phyloP scores from a whole-genome alignment of 2,113 vertebrate species.

The Oophaga pumilio region DNA sequence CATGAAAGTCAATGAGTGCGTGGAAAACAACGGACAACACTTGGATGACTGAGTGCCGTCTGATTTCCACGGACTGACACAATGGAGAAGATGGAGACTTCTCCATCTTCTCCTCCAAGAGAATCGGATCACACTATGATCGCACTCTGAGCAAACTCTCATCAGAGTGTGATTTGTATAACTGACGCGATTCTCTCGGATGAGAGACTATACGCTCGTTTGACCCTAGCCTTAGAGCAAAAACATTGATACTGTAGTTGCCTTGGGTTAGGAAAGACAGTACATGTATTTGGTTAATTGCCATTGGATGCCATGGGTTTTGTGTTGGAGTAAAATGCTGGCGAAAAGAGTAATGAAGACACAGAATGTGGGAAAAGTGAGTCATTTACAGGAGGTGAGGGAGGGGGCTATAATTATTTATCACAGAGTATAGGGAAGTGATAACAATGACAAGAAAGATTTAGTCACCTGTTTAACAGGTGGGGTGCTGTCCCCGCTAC shows the following conservation, averaged over 20 bases:
- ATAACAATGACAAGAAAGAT: constrained; percentile 1
- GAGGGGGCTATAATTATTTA: neutral
- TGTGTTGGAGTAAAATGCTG: neutral
- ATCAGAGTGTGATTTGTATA: too few species aligned
- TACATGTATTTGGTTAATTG: neutral
- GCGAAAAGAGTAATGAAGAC: neutral
- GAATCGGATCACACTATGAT: too few species aligned
- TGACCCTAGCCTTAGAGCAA: neutral
- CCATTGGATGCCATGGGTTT: neutral
- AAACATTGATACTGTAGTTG: neutral
- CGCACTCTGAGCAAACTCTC: too few species aligned
- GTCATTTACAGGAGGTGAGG: neutral
- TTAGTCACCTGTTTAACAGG: constrained; percentile 47
- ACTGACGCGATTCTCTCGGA: too few species aligned
- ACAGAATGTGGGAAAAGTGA: neutral
- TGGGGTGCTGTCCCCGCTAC: constrained; percentile 48
- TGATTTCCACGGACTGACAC: too few species aligned
- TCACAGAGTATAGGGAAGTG: neutral
- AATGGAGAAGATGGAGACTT: too few species aligned
- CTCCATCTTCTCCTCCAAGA: too few species aligned
- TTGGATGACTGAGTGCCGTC: too few species aligned
- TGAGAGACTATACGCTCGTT: too few species aligned
- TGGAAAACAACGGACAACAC: too few species aligned
- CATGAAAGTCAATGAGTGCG: too few species aligned
- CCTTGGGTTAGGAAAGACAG: neutral